Conservation (phyloP, 2,888 invertebrate genomes). For the Leuctra nigra region DNA sequence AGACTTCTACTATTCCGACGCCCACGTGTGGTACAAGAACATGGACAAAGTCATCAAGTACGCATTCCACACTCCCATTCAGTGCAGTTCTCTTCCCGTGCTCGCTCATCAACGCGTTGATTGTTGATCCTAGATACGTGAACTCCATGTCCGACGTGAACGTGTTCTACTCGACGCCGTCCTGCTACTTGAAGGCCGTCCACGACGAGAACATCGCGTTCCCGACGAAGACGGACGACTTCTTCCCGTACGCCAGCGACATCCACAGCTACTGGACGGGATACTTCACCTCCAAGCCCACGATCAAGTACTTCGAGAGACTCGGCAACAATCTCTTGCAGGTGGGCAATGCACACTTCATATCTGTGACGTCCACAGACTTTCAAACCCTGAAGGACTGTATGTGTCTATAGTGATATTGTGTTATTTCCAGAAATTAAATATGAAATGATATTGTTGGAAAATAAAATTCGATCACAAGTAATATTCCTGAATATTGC, state of each 20-base stretch:
- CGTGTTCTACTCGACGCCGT: conserved; percentile 77
- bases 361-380: neutral
- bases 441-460: neutral
- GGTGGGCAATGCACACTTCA: conserved; percentile 40
- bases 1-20: conserved; percentile 75
- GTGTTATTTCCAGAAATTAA: neutral
- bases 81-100: no score
- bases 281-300: conserved; percentile 75
- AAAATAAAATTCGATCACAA: neutral
- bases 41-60: conserved; percentile 83
- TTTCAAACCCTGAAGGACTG: neutral
- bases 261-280: conserved; percentile 91
- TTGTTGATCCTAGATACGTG: conserved; percentile 57
- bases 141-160: conserved; percentile 59
- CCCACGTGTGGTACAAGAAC: conserved; percentile 72
- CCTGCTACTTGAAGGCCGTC: conserved; percentile 74
- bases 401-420: neutral
- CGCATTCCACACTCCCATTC: no score
- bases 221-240: conserved; percentile 73
- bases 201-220: conserved; percentile 60
- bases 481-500: no score
- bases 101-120: no score
- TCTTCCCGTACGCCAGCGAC: conserved; percentile 86
- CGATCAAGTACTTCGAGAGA: conserved; percentile 69
- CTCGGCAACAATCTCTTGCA: conserved; percentile 68